Conservation (phyloP, 2,888 invertebrate genomes). For the Melikaiella ostensackeni region DNA sequence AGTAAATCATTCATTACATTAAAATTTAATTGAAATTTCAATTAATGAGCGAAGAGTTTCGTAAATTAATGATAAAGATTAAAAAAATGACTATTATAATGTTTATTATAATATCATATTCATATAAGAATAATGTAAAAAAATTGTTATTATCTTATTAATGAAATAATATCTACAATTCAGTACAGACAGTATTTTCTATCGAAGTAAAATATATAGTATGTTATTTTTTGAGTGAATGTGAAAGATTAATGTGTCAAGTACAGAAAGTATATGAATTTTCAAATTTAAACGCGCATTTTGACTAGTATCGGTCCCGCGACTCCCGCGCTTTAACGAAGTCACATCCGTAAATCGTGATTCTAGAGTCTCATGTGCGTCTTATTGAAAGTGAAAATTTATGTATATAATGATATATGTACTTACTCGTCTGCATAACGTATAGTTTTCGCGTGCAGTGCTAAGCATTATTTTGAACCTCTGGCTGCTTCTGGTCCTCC, state of each 20-base stretch:
- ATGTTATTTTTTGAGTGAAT: not conserved
- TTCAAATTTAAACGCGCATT: not conserved
- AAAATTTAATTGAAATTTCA: too few species aligned
- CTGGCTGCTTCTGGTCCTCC: not conserved
- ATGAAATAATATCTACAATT: conserved; percentile 4
- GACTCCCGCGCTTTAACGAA: too few species aligned
- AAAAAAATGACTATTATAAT: too few species aligned
- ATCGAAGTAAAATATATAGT: conserved; percentile 7
- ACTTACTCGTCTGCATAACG: not conserved
- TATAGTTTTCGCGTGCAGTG: too few species aligned
- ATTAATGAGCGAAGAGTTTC: too few species aligned
- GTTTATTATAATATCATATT: too few species aligned
- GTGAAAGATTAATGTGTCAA: not conserved
- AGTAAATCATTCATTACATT: too few species aligned
- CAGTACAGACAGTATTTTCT: conserved; percentile 1
- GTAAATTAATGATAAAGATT: too few species aligned
- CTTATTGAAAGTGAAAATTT: not conserved
- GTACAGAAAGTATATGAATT: not conserved
- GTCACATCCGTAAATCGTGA: too few species aligned
- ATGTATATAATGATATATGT: not conserved
- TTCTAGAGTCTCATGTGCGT: not conserved
- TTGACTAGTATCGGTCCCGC: too few species aligned
- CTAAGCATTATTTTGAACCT: not conserved
- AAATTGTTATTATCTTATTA: not conserved
- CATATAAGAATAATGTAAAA: not conserved